Percentiles rank a stretch among this genome's conserved stretches.
Evolutionary conservation across 2,797 vertebrate genomes (phyloP).

Genomic region (Buceros bicornis): DNA sequence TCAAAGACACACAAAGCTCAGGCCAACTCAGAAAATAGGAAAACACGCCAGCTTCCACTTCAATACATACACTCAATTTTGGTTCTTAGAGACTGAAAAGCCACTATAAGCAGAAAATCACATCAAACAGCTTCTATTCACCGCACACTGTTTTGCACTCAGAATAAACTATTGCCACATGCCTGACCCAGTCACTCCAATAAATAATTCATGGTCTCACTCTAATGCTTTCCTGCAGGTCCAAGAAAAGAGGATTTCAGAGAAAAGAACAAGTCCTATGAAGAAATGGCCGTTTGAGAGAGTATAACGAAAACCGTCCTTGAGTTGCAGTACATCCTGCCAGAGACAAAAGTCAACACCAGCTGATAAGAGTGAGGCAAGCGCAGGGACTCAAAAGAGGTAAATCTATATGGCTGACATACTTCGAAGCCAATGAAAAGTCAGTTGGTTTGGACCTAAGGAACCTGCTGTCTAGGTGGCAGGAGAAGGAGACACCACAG

Average conservation of each 20-base stretch:
- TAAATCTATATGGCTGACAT: not conserved
- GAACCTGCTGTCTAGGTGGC: not conserved
- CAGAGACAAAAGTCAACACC: not conserved
- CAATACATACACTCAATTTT: not conserved
- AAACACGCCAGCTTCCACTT: not conserved
- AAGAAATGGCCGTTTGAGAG: not conserved
- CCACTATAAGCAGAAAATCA: conserved; percentile 6
- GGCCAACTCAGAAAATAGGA: not conserved
- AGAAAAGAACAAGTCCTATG: not conserved
- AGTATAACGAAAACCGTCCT: not conserved
- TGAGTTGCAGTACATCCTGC: not conserved
- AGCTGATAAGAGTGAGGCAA: not conserved
- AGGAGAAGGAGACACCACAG: no score
- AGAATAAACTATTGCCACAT: conserved; percentile 12
- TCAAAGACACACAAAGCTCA: not conserved
- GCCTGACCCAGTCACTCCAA: not conserved
- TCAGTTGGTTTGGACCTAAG: not conserved
- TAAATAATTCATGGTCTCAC: conserved; percentile 29
- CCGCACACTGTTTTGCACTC: not conserved
- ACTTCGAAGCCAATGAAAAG: not conserved
- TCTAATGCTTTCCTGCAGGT: not conserved
- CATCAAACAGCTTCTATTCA: not conserved
- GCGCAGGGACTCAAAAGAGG: not conserved
- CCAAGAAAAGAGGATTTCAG: not conserved
- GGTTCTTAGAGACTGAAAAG: conserved; percentile 3